A percentile compares a stretch with the other conserved stretches of the same genome.
Evolutionary conservation across 2,113 vertebrate genomes (phyloP).

Genomic region (Saccopteryx bilineata): DNA sequence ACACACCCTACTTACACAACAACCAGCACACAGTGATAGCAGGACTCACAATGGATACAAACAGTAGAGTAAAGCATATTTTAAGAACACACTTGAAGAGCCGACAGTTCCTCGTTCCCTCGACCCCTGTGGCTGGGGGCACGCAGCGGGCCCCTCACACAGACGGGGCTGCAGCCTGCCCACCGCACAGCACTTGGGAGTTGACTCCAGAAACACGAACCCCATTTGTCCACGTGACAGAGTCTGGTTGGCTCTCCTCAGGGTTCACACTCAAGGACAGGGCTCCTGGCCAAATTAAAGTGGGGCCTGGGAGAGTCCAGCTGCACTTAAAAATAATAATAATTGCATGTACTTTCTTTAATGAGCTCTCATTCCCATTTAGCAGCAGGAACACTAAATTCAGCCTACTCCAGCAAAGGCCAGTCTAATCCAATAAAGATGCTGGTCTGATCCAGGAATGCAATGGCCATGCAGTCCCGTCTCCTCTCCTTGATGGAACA

Average conservation of each 20-base stretch:
- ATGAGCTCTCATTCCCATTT: slow-evolving; percentile 69
- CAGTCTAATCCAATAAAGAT: slow-evolving; percentile 67
- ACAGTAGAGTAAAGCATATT: neutral
- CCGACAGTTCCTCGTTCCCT: neutral
- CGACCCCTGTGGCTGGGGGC: neutral
- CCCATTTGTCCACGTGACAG: neutral
- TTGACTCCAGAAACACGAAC: neutral
- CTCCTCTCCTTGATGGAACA: neutral
- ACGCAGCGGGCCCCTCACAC: fast-evolving
- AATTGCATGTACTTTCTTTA: slow-evolving; percentile 77
- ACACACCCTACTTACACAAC: neutral
- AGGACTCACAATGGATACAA: neutral
- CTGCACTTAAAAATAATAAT: slow-evolving; percentile 76
- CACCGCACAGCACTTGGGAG: fast-evolving
- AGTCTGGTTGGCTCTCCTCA: slow-evolving; percentile 70
- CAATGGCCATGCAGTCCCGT: neutral
- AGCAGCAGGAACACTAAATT: slow-evolving; percentile 47
- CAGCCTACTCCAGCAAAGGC: slow-evolving; percentile 57
- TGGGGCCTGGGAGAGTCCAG: slow-evolving; percentile 65
- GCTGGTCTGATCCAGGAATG: slow-evolving; percentile 48
- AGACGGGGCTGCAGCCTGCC: no score
- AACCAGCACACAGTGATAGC: neutral
- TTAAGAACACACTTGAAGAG: neutral
- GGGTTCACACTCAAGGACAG: slow-evolving; percentile 76
- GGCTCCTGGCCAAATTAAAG: slow-evolving; percentile 77